Percentiles rank a stretch among this genome's conserved stretches.
Conservation (phyloP, 2,797 vertebrate species). For the Cynopterus sphinx region DNA sequence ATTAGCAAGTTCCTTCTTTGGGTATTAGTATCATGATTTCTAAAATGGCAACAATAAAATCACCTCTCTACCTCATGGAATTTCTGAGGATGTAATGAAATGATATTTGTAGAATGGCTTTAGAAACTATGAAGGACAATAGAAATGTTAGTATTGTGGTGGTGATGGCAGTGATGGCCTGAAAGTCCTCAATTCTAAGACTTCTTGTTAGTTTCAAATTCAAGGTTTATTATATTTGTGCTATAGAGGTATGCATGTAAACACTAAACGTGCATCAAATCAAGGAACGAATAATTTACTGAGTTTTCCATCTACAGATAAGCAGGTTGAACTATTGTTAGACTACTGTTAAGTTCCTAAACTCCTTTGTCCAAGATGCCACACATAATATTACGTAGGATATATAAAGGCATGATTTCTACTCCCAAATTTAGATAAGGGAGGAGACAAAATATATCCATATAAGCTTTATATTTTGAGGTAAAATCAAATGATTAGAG, state of each 20-base stretch:
- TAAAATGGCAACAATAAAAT: constrained; percentile 54
- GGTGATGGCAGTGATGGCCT: neutral
- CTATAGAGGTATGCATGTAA: neutral
- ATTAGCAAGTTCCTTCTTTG: constrained; percentile 18
- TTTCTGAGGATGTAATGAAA: constrained; percentile 34
- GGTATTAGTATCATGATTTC: constrained; percentile 35
- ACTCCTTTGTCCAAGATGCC: constrained; percentile 25
- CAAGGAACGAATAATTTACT: constrained; percentile 43
- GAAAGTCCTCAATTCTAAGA: constrained; percentile 48
- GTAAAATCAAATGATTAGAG: constrained; percentile 40
- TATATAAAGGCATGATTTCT: constrained; percentile 6
- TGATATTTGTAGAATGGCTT: neutral
- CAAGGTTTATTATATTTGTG: neutral
- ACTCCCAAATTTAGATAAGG: constrained; percentile 24
- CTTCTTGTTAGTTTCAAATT: constrained; percentile 39
- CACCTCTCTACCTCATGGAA: neutral
- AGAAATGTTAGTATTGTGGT: constrained; percentile 5
- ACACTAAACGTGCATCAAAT: constrained; percentile 46
- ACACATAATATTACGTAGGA: neutral
- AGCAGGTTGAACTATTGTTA: neutral
- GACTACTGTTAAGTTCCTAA: neutral
- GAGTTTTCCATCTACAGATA: constrained; percentile 19
- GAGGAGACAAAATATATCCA: constrained; percentile 30
- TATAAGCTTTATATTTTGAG: neutral
- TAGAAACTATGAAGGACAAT: constrained; percentile 30